Conservation (phyloP, 2,888 invertebrate genomes). For the Troides helena region DNA sequence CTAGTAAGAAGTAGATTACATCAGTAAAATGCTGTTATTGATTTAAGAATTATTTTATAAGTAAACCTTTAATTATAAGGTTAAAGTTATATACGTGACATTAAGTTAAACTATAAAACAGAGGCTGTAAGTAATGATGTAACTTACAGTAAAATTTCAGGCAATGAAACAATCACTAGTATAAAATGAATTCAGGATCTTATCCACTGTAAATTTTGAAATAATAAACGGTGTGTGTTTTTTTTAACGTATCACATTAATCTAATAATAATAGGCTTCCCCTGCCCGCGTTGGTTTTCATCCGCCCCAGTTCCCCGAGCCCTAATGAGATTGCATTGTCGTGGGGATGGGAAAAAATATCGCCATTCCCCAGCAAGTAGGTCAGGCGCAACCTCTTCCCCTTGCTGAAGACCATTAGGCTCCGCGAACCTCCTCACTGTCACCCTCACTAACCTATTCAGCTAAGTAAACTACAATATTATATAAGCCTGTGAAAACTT, state of each 20-base stretch:
- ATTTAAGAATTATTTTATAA: too few species aligned
- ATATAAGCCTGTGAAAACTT: background rate
- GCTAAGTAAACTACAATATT: background rate
- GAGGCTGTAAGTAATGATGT: too few species aligned
- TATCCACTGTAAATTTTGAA: background rate
- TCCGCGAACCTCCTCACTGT: slow-evolving; percentile 1
- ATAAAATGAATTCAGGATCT: background rate
- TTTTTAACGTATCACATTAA: background rate
- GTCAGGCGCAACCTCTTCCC: slow-evolving; percentile 49
- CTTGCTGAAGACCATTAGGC: slow-evolving; percentile 28
- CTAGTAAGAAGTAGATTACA: too few species aligned
- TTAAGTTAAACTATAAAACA: too few species aligned
- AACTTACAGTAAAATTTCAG: background rate
- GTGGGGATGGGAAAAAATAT: slow-evolving; percentile 43
- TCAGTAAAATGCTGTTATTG: too few species aligned
- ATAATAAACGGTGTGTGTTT: background rate
- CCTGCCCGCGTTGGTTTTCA: slow-evolving; percentile 7
- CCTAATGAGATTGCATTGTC: slow-evolving; percentile 58
- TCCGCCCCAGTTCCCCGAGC: slow-evolving; percentile 35
- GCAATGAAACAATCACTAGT: background rate
- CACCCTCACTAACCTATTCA: slow-evolving; percentile 12
- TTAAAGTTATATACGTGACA: too few species aligned
- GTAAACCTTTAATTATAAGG: too few species aligned
- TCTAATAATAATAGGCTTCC: background rate
- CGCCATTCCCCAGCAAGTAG: slow-evolving; percentile 42